A percentile compares a stretch with the other conserved stretches of the same genome.
These are phyloP conservation scores for Henicopernis longicauda DNA, from an alignment of 2,113 vertebrate genomes.

Conservation along the genomic window DNA sequence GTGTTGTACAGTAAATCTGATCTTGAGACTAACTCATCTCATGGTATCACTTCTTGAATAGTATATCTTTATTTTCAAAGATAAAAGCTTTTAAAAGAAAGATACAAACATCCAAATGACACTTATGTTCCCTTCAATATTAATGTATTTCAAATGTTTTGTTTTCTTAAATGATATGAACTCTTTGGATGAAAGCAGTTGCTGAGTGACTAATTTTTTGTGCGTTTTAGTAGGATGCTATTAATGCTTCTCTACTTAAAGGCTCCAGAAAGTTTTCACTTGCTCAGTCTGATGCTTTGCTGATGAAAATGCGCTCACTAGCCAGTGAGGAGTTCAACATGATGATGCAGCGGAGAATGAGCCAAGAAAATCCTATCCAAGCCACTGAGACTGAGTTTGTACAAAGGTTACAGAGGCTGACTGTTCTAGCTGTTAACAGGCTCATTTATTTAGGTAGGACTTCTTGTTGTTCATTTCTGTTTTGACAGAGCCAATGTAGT, in stretches of 20 bases:
- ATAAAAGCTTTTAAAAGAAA: neutral
- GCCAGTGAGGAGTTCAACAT: constrained; percentile 90
- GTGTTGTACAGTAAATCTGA: neutral
- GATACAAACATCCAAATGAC: neutral
- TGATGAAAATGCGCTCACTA: constrained; percentile 90
- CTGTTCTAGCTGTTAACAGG: constrained; percentile 89
- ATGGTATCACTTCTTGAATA: neutral
- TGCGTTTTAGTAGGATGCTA: neutral
- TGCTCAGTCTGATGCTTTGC: constrained; percentile 86
- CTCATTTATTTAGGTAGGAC: constrained; percentile 87
- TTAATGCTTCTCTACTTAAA: constrained; percentile 55
- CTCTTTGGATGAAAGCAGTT: neutral
- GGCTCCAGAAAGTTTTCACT: constrained; percentile 83
- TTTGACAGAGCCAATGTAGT: neutral
- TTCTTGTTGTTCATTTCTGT: neutral
- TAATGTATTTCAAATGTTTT: neutral
- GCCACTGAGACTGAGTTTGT: constrained; percentile 88
- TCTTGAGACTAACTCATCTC: neutral
- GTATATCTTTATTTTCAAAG: neutral
- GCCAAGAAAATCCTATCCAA: constrained; percentile 88
- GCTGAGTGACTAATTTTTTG: neutral
- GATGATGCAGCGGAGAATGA: constrained; percentile 95
- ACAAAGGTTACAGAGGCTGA: constrained; percentile 90
- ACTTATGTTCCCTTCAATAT: neutral
- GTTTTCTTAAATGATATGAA: neutral